These are phyloP conservation scores for Toxotes jaculatrix DNA, from an alignment of 2,113 vertebrate genomes.

Conservation along the genomic window DNA sequence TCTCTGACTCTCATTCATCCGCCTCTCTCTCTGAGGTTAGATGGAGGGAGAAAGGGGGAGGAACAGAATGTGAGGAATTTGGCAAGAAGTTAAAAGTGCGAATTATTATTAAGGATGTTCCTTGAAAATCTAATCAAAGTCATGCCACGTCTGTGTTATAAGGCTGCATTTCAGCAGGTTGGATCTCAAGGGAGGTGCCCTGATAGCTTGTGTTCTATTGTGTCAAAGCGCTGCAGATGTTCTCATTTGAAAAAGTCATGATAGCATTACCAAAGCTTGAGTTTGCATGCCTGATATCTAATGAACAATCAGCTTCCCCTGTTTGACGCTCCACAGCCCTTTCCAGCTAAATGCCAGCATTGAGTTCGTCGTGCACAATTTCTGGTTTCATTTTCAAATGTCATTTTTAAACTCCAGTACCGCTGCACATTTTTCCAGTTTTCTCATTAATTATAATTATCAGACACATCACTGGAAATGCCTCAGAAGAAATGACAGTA, in stretches of 20 bases:
- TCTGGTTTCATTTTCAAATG: constrained; percentile 13
- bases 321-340: background rate
- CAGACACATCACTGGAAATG: constrained; percentile 1
- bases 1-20: constrained; percentile 18
- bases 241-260: constrained; percentile 8
- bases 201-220: constrained; percentile 2
- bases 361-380: background rate
- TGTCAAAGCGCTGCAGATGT: constrained; percentile 12
- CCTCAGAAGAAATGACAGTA: constrained; percentile 9
- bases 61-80: constrained; percentile 24
- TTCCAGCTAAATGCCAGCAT: constrained; percentile 15
- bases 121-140: constrained; percentile 35
- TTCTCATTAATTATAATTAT: constrained; percentile 15
- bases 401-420: background rate
- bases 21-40: background rate
- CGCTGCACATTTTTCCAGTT: background rate
- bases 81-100: background rate
- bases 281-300: background rate
- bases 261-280: background rate
- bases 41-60: background rate
- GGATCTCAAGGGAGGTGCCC: background rate
- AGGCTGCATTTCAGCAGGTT: background rate
- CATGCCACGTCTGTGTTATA: background rate
- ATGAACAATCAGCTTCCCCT: background rate
- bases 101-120: constrained; percentile 14